Evolutionary conservation across 2,888 invertebrate species (phyloP), one percentile per base, ranked within the genome.

Genomic region (Agrochola macilenta): DNA sequence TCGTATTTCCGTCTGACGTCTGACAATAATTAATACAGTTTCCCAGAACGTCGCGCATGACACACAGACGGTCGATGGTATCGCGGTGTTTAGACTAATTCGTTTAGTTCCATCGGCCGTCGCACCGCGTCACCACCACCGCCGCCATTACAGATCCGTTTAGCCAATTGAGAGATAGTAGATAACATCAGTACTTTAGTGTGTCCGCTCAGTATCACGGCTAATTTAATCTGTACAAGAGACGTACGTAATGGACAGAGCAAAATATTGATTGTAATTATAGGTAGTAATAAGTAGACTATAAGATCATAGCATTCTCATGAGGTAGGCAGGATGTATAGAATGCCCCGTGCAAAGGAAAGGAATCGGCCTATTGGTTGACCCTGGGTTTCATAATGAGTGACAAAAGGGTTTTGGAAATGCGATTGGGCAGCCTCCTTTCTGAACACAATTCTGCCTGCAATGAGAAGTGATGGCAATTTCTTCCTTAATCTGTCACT

Each of bases 1-100:
- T 79, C 71, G 79, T 87, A 87, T 90, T 88, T 90, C 91, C 87
- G 89, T 77, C 80, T 83, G 75, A 17, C 30, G 66, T 70, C 80
- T 73, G 83, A 81, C 87, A 88, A 30, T 35, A 35, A 88, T 85
- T 85, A 87, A 87, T 78, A 79, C 76, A 81, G 66, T 85, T 89
- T 91, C 89, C 86, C 74, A 87, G 91, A 91, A 90, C 72, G 60
- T 66, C 17, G n/a, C 65, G 26, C 65, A 71, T 69, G 72, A 78
- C 85, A 74, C 79, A 84, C 77, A 79, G 81, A 79, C 85, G 43
- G 61, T 77, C 76, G 83, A 82, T 87, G 78, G 70, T 86, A 87
- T 87, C 78, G 73, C 68, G 61, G 58, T 78, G 86, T 83, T 87
- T 89, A 78, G 71, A 79, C 84, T 84, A 82, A 87, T 89, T 81